These are phyloP conservation scores for Melanogrammus aeglefinus DNA, from an alignment of 2,797 vertebrate species.

Conservation along the genomic window DNA sequence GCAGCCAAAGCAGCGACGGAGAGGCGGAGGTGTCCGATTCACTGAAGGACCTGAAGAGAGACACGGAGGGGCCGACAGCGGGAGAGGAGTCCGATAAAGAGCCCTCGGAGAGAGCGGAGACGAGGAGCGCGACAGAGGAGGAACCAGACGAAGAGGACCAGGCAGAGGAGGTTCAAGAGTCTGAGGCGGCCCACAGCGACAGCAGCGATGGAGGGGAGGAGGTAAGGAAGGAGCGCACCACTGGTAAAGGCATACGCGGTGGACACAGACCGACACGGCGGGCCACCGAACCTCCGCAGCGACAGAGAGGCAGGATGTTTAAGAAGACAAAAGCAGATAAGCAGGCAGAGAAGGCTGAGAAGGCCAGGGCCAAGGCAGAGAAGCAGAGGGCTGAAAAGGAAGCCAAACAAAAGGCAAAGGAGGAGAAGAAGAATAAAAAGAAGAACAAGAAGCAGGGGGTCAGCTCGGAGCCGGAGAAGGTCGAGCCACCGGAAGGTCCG, in stretches of 20 bases:
- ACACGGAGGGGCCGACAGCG: conserved; percentile 35
- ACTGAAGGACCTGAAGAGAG: conserved; percentile 32
- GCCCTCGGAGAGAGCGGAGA: conserved; percentile 22
- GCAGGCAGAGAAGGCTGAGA: conserved; percentile 43
- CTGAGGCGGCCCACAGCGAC: background rate
- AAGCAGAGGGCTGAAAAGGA: conserved; percentile 35
- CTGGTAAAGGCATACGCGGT: conserved; percentile 17
- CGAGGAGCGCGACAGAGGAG: conserved; percentile 35
- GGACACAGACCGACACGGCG: background rate
- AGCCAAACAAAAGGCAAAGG: conserved; percentile 55
- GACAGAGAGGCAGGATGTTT: conserved; percentile 54
- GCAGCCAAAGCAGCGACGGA: conserved; percentile 54
- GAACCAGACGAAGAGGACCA: conserved; percentile 37
- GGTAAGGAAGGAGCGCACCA: conserved; percentile 24
- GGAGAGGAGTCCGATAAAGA: conserved; percentile 28
- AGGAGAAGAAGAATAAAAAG: conserved; percentile 57
- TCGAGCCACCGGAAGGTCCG: conserved; percentile 23
- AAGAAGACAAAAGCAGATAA: conserved; percentile 56
- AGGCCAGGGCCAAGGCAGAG: conserved; percentile 37
- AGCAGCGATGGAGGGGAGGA: conserved; percentile 28
- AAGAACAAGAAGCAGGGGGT: conserved; percentile 33
- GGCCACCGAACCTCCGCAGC: conserved; percentile 5
- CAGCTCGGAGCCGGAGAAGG: conserved; percentile 22
- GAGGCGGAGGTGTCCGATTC: conserved; percentile 37
- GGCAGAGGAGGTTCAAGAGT: conserved; percentile 26